phyloP scores from a whole-genome alignment of 1,140 invertebrate species.

The Acromyrmex heyeri region DNA sequence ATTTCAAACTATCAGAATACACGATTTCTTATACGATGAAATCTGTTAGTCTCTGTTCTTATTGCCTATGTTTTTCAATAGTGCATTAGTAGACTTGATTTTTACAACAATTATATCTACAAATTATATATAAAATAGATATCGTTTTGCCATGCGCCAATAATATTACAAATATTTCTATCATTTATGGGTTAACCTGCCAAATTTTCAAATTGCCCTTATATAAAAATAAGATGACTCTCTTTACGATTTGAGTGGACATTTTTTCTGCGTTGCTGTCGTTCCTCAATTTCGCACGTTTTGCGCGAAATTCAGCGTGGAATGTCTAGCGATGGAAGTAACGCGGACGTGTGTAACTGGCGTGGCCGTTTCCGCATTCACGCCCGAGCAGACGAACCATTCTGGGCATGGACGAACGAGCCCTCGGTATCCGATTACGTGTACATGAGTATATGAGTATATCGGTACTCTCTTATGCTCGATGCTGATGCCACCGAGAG shows the following conservation, averaged over 20 bases:
- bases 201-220: no score
- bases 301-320: conserved; percentile 15
- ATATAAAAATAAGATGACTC: no score
- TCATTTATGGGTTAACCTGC: no score
- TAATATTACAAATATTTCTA: no score
- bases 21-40: no score
- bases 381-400: conserved; percentile 65
- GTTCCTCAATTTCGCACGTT: conserved; percentile 4
- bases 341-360: conserved; percentile 33
- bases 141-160: no score
- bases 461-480: conserved; percentile 47
- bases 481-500: conserved; percentile 45
- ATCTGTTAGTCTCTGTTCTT: no score
- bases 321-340: conserved; percentile 7
- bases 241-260: neutral
- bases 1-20: no score
- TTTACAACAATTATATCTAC: no score
- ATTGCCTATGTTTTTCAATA: no score
- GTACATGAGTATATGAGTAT: conserved; percentile 63
- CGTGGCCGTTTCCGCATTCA: conserved; percentile 73
- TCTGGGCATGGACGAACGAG: conserved; percentile 47
- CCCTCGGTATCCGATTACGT: conserved; percentile 64
- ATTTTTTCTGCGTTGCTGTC: neutral
- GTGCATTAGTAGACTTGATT: no score
- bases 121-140: no score